Percentiles rank a stretch among this genome's conserved stretches.
These are phyloP conservation scores for Girardinichthys multiradiatus DNA, from an alignment of 2,113 vertebrate genomes.

Conservation along the genomic window DNA sequence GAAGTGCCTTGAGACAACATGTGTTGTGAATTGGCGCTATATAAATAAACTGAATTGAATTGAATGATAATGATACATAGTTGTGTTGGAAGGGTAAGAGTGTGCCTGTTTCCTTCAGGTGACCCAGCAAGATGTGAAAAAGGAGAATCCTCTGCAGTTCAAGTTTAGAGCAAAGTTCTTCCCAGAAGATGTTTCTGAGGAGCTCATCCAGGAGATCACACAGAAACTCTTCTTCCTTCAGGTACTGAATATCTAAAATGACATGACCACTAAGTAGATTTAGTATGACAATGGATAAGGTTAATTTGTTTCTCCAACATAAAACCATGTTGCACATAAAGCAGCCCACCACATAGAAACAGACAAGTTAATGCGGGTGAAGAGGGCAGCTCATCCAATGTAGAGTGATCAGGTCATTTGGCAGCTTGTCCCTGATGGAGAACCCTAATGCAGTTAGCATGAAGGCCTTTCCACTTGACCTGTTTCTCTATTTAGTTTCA, in stretches of 20 bases:
- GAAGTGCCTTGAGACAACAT: too few species aligned
- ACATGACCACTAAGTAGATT: background rate
- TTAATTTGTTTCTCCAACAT: background rate
- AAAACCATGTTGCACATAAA: background rate
- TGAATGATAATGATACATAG: background rate
- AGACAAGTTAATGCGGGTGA: background rate
- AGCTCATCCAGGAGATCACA: constrained; percentile 98
- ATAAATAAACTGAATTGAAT: too few species aligned
- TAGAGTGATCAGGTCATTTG: background rate
- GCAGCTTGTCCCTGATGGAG: background rate
- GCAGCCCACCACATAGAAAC: background rate
- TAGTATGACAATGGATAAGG: background rate
- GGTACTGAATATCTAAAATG: constrained; percentile 73
- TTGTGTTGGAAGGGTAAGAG: background rate
- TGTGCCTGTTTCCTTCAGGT: constrained; percentile 78
- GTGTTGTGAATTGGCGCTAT: too few species aligned
- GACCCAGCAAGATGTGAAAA: constrained; percentile 96
- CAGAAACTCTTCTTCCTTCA: constrained; percentile 98
- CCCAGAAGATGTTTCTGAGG: constrained; percentile 97
- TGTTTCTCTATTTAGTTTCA: background rate
- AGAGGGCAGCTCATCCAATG: background rate
- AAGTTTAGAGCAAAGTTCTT: constrained; percentile 98
- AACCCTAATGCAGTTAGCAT: background rate
- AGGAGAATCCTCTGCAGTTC: constrained; percentile 97
- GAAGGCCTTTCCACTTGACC: background rate